phyloP scores from a whole-genome alignment of 2,113 vertebrate species.

The Phaetusa simplex region DNA sequence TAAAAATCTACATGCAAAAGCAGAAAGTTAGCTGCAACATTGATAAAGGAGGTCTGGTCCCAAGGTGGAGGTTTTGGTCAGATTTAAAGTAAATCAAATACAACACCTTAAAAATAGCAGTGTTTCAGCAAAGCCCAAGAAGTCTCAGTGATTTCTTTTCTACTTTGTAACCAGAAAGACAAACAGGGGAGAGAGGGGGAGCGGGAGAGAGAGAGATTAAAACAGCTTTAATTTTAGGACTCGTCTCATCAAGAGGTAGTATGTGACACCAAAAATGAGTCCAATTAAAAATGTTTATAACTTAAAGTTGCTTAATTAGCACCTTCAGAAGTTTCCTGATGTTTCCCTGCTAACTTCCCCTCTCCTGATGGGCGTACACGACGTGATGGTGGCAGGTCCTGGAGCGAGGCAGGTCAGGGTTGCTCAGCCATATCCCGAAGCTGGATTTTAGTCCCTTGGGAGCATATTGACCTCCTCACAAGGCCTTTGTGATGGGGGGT shows the following conservation, averaged over 20 bases:
- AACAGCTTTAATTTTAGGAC: slow-evolving; percentile 56
- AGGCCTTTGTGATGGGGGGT: not conserved
- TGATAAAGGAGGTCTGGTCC: slow-evolving; percentile 27
- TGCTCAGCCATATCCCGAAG: not conserved
- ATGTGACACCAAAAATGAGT: slow-evolving; percentile 36
- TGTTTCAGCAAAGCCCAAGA: slow-evolving; percentile 14
- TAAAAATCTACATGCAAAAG: slow-evolving; percentile 9
- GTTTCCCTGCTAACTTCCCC: not conserved
- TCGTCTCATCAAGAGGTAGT: slow-evolving; percentile 15
- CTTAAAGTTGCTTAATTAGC: slow-evolving; percentile 30
- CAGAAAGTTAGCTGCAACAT: not conserved
- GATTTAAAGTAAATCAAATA: slow-evolving; percentile 43
- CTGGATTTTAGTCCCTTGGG: not conserved
- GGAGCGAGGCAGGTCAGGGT: not conserved
- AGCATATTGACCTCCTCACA: not conserved
- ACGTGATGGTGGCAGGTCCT: not conserved
- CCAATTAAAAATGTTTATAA: slow-evolving; percentile 43
- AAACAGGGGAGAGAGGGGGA: not conserved
- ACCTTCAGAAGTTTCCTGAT: not conserved
- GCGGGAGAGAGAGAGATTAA: not conserved
- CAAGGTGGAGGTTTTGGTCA: not conserved
- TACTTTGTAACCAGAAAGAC: slow-evolving; percentile 26
- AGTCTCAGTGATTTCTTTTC: slow-evolving; percentile 16
- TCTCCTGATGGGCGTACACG: not conserved
- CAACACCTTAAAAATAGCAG: slow-evolving; percentile 50